These are phyloP conservation scores for Drosophila hydei DNA, from an alignment of 1,140 invertebrate species.

Conservation along the genomic window DNA sequence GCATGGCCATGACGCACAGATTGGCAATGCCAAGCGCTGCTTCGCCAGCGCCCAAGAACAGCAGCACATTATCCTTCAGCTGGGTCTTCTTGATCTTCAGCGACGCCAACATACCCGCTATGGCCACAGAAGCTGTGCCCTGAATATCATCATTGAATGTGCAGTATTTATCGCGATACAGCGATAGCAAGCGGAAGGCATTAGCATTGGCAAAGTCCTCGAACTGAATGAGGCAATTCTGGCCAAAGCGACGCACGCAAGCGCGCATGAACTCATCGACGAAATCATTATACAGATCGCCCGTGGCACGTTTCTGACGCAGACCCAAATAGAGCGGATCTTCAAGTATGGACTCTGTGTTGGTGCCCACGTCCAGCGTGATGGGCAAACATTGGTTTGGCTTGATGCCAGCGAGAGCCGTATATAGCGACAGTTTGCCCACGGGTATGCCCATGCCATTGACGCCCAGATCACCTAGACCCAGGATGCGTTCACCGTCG, in stretches of 20 bases:
- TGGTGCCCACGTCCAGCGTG: conserved; percentile 97
- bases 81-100: conserved; percentile 91
- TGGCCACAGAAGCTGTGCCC: conserved; percentile 95
- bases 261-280: conserved; percentile 99
- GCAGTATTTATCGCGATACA: conserved; percentile 94
- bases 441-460: conserved; percentile 99
- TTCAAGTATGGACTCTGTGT: conserved; percentile 92
- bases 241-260: conserved; percentile 93
- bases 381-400: conserved; percentile 96
- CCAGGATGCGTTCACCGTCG: conserved; percentile 97
- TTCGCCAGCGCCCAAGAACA: conserved; percentile 98
- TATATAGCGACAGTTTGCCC: conserved; percentile 97
- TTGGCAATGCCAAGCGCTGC: conserved; percentile 94
- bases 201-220: conserved; percentile 98
- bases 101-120: conserved; percentile 95
- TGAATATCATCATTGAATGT: conserved; percentile 99
- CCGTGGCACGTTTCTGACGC: conserved; percentile 92
- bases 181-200: conserved; percentile 94
- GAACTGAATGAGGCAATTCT: conserved; percentile 94
- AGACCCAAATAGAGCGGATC: conserved; percentile 98
- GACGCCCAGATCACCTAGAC: conserved; percentile 96
- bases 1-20: conserved; percentile 95
- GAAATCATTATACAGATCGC: conserved; percentile 95
- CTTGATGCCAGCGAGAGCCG: conserved; percentile 96
- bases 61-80: conserved; percentile 92